Conservation (phyloP, 2,888 invertebrate species). For the Emesis russula region DNA sequence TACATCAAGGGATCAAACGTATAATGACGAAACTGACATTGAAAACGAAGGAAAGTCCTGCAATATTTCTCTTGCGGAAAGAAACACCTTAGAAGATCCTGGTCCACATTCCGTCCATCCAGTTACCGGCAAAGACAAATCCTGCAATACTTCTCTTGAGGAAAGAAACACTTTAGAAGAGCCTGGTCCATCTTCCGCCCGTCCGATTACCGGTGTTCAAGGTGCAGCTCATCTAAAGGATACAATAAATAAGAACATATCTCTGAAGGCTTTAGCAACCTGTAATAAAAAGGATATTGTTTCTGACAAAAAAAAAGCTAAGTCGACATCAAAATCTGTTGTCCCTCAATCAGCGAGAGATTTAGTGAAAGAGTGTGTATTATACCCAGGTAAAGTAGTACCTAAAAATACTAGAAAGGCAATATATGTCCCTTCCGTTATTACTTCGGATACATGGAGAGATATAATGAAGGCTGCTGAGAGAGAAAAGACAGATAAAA, state of each 20-base stretch:
- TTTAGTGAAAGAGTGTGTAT: constrained; percentile 15
- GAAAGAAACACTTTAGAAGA: not conserved
- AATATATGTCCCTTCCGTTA: not conserved
- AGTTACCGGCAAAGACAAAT: no score
- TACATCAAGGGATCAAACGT: no score
- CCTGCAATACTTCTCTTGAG: no score
- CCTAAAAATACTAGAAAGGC: constrained; percentile 6
- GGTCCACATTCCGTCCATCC: no score
- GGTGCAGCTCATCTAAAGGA: not conserved
- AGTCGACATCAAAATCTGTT: no score
- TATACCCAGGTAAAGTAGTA: not conserved
- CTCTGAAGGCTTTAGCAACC: no score
- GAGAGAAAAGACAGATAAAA: not conserved
- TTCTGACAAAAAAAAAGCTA: no score
- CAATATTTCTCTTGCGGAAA: no score
- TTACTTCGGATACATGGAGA: not conserved
- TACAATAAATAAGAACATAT: not conserved
- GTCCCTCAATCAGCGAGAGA: constrained; percentile 11
- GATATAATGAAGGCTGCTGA: not conserved
- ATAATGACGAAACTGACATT: no score
- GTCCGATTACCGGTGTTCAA: not conserved
- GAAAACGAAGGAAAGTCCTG: no score
- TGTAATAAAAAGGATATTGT: no score
- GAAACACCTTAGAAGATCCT: no score
- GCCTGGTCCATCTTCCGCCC: not conserved